Percentiles rank a stretch among this genome's conserved stretches.
Conservation (phyloP, 1,140 invertebrate genomes). For the Leptestheria dahalacensis region DNA sequence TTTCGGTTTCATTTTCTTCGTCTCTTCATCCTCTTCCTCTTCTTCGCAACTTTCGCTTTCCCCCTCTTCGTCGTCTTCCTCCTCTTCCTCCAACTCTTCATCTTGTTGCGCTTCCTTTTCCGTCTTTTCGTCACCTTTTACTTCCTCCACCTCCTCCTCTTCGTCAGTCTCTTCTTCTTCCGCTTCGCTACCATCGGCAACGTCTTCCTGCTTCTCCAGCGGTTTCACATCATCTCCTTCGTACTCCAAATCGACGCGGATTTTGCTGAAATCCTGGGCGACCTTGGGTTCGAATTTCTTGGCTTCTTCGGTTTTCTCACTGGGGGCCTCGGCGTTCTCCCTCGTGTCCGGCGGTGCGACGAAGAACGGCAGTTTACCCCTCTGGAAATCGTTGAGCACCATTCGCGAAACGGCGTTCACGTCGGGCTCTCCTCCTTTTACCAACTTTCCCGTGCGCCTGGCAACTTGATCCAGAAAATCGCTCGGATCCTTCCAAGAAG, state of each 20-base stretch:
- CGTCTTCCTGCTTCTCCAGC: conserved; percentile 33
- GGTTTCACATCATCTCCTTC: conserved; percentile 37
- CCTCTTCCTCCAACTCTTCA: conserved; percentile 14
- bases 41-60: conserved; percentile 21
- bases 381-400: conserved; percentile 96
- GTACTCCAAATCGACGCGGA: conserved; percentile 55
- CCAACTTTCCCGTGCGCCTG: conserved; percentile 64
- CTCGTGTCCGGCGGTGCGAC: conserved; percentile 48
- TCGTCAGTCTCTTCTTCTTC: conserved; percentile 27
- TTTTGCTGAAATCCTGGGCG: conserved; percentile 49
- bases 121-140: conserved; percentile 8
- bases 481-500: conserved; percentile 55
- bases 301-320: conserved; percentile 3
- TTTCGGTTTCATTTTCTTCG: conserved; percentile 7
- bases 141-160: conserved; percentile 13
- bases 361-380: conserved; percentile 92
- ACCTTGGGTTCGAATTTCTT: conserved; percentile 13
- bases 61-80: conserved; percentile 19
- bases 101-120: conserved; percentile 19
- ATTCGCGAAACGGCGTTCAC: conserved; percentile 73
- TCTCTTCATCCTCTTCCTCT: conserved; percentile 22
- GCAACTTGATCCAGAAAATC: conserved; percentile 91
- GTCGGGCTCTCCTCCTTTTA: conserved; percentile 94
- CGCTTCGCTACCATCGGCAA: conserved; percentile 35
- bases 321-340: not conserved